phyloP scores from a whole-genome alignment of 1,140 invertebrate species.

The Papilio helenus region DNA sequence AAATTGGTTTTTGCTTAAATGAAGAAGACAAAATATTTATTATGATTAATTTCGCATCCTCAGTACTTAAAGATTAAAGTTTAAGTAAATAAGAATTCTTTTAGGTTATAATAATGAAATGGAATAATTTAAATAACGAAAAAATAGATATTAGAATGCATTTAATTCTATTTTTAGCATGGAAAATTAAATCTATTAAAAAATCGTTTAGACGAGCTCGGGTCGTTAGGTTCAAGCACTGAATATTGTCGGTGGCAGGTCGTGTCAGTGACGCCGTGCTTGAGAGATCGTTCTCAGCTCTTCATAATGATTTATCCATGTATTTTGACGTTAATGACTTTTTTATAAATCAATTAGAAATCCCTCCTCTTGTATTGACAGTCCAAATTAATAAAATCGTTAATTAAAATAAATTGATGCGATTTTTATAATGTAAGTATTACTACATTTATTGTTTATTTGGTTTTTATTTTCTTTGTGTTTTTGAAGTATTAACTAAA shows the following conservation, averaged over 20 bases:
- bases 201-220: background rate
- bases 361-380: constrained; percentile 1
- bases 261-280: constrained; percentile 26
- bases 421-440: no score
- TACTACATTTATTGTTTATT: background rate
- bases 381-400: background rate
- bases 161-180: background rate
- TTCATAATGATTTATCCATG: constrained; percentile 29
- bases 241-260: constrained; percentile 22
- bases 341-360: constrained; percentile 26
- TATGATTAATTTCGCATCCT: background rate
- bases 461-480: background rate
- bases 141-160: background rate
- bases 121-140: no score
- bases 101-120: no score
- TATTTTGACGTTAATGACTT: constrained; percentile 30
- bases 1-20: background rate
- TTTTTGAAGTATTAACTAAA: background rate
- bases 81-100: no score
- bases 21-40: background rate
- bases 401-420: background rate
- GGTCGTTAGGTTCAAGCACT: constrained; percentile 22
- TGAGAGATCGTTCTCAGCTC: constrained; percentile 19
- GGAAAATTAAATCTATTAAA: background rate
- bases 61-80: no score